Percentiles rank a stretch among this genome's conserved stretches.
These are phyloP conservation scores for Alces alces DNA, from an alignment of 2,113 vertebrate genomes.

Conservation along the genomic window DNA sequence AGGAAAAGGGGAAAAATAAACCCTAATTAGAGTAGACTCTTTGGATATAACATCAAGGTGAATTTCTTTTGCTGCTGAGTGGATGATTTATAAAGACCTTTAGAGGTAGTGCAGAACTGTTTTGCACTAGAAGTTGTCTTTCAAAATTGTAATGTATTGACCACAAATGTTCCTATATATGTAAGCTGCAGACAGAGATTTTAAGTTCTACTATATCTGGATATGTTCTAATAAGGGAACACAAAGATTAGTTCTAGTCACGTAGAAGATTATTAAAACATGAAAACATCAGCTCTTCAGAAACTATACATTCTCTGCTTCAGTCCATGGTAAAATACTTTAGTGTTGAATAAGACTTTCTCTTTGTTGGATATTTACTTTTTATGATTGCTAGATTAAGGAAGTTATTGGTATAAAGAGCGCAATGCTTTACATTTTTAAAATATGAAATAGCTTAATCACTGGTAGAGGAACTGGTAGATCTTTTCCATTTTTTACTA, in stretches of 20 bases:
- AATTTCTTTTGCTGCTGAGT: not conserved
- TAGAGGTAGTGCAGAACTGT: not conserved
- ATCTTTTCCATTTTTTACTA: not conserved
- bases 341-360: not conserved
- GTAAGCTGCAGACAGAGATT: not conserved
- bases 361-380: not conserved
- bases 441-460: not conserved
- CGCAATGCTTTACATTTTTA: not conserved
- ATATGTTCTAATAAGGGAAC: not conserved
- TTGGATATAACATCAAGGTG: not conserved
- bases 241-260: not conserved
- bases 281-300: not conserved
- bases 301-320: not conserved
- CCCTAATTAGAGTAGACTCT: not conserved
- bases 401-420: not conserved
- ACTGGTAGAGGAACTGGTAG: not conserved
- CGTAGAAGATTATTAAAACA: not conserved
- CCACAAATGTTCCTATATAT: not conserved
- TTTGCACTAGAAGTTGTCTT: not conserved
- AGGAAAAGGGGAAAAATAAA: not conserved
- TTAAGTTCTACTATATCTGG: not conserved
- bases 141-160: not conserved
- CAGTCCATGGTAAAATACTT: not conserved
- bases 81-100: not conserved
- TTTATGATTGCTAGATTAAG: not conserved